These are phyloP conservation scores for Drosophila punjabiensis DNA, from an alignment of 1,140 invertebrate species.

Conservation along the genomic window DNA sequence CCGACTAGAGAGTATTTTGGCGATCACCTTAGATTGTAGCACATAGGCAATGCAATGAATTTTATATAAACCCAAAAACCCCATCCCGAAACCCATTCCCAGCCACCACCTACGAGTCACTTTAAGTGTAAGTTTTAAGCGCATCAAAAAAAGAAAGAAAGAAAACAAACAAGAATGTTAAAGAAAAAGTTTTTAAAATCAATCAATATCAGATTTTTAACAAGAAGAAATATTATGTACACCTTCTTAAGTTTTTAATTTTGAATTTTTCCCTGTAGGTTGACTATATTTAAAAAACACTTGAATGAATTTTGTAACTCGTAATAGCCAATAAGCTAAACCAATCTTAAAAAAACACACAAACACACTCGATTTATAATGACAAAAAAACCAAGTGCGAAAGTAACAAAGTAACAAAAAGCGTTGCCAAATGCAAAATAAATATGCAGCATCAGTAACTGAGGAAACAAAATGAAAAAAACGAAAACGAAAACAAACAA, in stretches of 20 bases:
- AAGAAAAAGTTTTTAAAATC: constrained; percentile 22
- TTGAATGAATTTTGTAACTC: constrained; percentile 70
- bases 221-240: not conserved
- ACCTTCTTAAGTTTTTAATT: constrained; percentile 11
- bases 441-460: constrained; percentile 42
- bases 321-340: constrained; percentile 52
- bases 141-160: constrained; percentile 5
- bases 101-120: constrained; percentile 42
- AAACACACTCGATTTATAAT: constrained; percentile 22
- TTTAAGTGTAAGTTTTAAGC: constrained; percentile 81
- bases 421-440: constrained; percentile 70
- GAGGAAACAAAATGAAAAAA: constrained; percentile 16
- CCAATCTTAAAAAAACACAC: constrained; percentile 32
- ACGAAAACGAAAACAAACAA: constrained; percentile 4
- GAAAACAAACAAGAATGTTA: constrained; percentile 3
- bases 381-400: constrained; percentile 62
- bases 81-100: constrained; percentile 14
- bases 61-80: constrained; percentile 57
- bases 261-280: constrained; percentile 18
- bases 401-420: constrained; percentile 68
- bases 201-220: constrained; percentile 14
- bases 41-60: constrained; percentile 52
- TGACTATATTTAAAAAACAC: constrained; percentile 20
- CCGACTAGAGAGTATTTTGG: constrained; percentile 12
- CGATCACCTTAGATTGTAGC: constrained; percentile 22